Evolutionary conservation across 1,140 invertebrate species (phyloP).

Genomic region (Tetragnatha versicolor): DNA sequence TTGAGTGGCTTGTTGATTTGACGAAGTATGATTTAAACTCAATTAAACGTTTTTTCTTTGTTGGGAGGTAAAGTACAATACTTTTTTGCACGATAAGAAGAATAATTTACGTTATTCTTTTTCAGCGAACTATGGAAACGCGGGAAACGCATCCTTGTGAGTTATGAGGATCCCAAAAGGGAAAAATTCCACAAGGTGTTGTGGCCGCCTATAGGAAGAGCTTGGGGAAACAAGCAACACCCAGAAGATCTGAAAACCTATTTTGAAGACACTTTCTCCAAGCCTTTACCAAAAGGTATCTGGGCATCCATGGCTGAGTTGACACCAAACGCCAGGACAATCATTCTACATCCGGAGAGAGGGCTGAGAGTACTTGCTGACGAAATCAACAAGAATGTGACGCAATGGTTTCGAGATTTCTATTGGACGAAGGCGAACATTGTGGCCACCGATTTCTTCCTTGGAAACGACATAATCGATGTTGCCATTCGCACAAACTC

Average conservation of each 20-base stretch:
- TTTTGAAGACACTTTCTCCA: slow-evolving; percentile 58
- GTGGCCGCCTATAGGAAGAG: slow-evolving; percentile 68
- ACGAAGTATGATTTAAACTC: background rate
- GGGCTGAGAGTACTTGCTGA: slow-evolving; percentile 74
- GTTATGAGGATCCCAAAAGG: slow-evolving; percentile 64
- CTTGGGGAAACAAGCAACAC: slow-evolving; percentile 70
- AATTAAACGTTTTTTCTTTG: background rate
- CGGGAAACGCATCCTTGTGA: slow-evolving; percentile 68
- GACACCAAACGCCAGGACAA: slow-evolving; percentile 76
- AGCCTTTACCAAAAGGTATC: slow-evolving; percentile 63
- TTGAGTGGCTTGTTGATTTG: too few species aligned
- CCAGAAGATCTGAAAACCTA: slow-evolving; percentile 66
- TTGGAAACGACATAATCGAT: slow-evolving; percentile 78
- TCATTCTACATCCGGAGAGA: slow-evolving; percentile 62
- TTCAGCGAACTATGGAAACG: slow-evolving; percentile 67
- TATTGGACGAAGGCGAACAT: slow-evolving; percentile 76
- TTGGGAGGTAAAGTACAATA: background rate
- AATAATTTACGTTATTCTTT: slow-evolving; percentile 9
- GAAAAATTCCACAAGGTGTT: slow-evolving; percentile 58
- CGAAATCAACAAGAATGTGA: slow-evolving; percentile 73
- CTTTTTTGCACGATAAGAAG: background rate
- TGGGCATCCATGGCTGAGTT: slow-evolving; percentile 84
- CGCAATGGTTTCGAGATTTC: slow-evolving; percentile 70
- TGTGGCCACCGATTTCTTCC: slow-evolving; percentile 78
- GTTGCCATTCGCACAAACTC: slow-evolving; percentile 71